Base-by-base conservation (phyloP, 2,888 invertebrate genomes). In the Tridacna gigas region DNA sequence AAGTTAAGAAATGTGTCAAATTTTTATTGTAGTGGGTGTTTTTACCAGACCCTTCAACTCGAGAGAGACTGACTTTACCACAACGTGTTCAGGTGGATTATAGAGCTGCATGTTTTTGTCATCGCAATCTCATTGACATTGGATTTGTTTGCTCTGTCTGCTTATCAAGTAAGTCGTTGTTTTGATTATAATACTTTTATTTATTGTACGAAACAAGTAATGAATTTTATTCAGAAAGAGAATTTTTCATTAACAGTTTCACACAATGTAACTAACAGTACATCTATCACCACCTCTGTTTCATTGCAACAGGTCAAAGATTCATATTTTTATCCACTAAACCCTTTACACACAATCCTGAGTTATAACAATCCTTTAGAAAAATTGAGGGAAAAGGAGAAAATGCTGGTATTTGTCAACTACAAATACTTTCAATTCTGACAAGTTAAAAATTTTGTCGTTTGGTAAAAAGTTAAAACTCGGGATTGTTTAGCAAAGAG, bases 81-180 rank as follows among this genome's bases (percentile, higher is more conserved):
- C 98, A 98, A 0, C 90, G 90, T 65, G 92, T 97, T 0, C 97
- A 98, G 90, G 98, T 99, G 9, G 99, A 99, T 95, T 99, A 99
- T 95, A 96, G 99, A 90, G 99, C 99, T 4, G 98, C 99, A 0
- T 99, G 99, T 95, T 99, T 99, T 96, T 99, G 99, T 93, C 99
- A 99, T 94, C 96, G 98, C 28, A 97, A 98, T 91, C 96, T 99
- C 60, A 97, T 99, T 83, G 98, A 99, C 93, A 97, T 99, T 91
- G 99, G 99, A 86, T 99, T 97, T 95, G 99, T 99, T 26, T 99
- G 99, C 95, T 99, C 99, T 12, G 98, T 99, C 77, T 99, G 99
- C 95, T 96, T 99, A 65, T 99, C 99, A 89, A 98, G 93, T 93
- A 89, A 89, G 92, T 91, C 65, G 45, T 12, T 11, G 65, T 76